A percentile compares a stretch with the other conserved stretches of the same genome.
These are phyloP conservation scores for Trachelipus rathkii DNA, from an alignment of 1,140 invertebrate genomes.

Conservation along the genomic window DNA sequence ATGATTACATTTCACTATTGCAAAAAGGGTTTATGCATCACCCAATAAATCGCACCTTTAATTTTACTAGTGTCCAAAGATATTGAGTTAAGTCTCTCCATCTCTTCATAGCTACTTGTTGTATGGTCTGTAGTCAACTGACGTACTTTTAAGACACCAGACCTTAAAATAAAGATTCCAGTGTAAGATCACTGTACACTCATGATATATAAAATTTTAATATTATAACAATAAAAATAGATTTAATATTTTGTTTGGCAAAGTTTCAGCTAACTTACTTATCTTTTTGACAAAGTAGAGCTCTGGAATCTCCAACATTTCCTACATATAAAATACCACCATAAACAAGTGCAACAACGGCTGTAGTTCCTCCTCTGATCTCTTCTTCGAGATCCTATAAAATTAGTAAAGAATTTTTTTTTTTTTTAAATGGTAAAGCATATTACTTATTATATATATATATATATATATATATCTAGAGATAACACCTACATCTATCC, in stretches of 20 bases:
- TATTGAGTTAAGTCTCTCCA: constrained; percentile 50
- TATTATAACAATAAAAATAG: not conserved
- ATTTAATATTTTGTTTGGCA: not conserved
- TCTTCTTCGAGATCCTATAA: constrained; percentile 36
- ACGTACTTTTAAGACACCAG: constrained; percentile 69
- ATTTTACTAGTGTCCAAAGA: constrained; percentile 48
- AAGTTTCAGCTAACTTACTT: constrained; percentile 53
- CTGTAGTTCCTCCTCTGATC: constrained; percentile 62
- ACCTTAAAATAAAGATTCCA: constrained; percentile 21
- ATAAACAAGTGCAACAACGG: constrained; percentile 71
- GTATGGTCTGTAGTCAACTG: constrained; percentile 81
- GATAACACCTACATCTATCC: too few relatives aligned
- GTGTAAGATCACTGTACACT: not conserved
- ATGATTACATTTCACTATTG: too few relatives aligned
- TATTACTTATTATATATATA: too few relatives aligned
- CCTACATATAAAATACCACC: constrained; percentile 72
- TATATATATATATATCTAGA: too few relatives aligned
- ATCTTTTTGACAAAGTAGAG: constrained; percentile 75
- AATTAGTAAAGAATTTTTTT: too few relatives aligned
- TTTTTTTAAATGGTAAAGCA: too few relatives aligned
- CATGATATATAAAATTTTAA: not conserved
- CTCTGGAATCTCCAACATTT: constrained; percentile 70
- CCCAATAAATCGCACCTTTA: constrained; percentile 24
- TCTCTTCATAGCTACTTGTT: constrained; percentile 65
- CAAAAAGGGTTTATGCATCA: too few relatives aligned